Evolutionary conservation across 2,888 invertebrate genomes (phyloP), one percentile per base, ranked within the genome.

Genomic region (Luperina nickerlii): DNA sequence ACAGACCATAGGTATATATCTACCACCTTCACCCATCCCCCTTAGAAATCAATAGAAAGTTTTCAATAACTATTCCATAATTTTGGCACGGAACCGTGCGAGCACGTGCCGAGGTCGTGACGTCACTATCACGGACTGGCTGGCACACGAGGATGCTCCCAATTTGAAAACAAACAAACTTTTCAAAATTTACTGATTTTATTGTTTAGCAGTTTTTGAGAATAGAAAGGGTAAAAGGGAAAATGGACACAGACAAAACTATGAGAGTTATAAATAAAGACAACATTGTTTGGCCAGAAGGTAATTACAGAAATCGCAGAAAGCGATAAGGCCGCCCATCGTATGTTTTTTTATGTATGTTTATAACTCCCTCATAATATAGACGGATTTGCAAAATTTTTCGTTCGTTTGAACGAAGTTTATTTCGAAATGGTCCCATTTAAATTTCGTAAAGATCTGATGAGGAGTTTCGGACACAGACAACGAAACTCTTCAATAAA

Each of bases 1-100:
- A 51, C 20, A 13, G 8, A 27, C 7, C 1, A 48, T 69, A 27
- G 8, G 5, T 32, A 51, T 32, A 24, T 32, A 32, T 13, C n/a
- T n/a, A n/a, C n/a, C n/a, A 20, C 7, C 9, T 13, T 8, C 1
- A 24, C 54, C 62, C 27, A 18, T 57, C 60, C 38, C 62, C 45
- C 15, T 66, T 24, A 5, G 32, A 8, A 38, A 79, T 71, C 51
- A 45, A 54, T 81, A 51, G n/a, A 62, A 87, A 86, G 54, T 86
- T 82, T 77, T 74, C 72, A 71, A 69, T 27, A 83, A 79, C 78
- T 75, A 81, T 79, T 74, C 72, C 57, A 81, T 83, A 81, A 85
- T 82, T 83, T 79, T 76, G 78, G 81, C 85, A 82, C 78, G 79
- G 27, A 71, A 77, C 54, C 73, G 32, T 45, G 27, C 15, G 27